Evolutionary conservation across 2,113 vertebrate species (phyloP).

Genomic region (Melanerpes aurifrons): DNA sequence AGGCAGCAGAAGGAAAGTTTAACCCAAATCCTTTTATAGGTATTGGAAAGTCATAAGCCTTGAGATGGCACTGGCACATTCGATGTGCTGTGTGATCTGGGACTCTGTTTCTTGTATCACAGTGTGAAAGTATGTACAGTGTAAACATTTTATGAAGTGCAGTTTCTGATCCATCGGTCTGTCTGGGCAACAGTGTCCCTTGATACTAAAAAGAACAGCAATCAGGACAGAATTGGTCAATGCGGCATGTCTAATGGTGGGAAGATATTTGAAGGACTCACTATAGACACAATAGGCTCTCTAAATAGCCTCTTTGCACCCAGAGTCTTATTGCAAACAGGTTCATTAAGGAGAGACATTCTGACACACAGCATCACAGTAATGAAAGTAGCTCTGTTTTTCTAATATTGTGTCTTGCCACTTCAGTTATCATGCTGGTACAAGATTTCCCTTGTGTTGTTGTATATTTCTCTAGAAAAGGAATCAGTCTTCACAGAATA

Average conservation of each 20-base stretch:
- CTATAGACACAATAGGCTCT: conserved; percentile 86
- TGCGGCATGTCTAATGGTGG: conserved; percentile 88
- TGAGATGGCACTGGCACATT: conserved; percentile 77
- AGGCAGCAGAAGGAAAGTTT: conserved; percentile 70
- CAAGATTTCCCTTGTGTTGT: conserved; percentile 88
- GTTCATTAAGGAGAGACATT: conserved; percentile 89
- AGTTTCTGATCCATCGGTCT: conserved; percentile 85
- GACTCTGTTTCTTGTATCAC: conserved; percentile 73
- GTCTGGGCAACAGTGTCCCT: conserved; percentile 85
- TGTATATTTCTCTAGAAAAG: conserved; percentile 86
- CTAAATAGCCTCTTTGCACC: conserved; percentile 90
- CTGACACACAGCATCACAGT: conserved; percentile 87
- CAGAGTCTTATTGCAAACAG: conserved; percentile 87
- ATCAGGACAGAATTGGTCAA: conserved; percentile 90
- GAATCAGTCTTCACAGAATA: conserved; percentile 88
- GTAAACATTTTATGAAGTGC: conserved; percentile 90
- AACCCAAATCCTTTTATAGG: conserved; percentile 79
- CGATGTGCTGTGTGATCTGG: conserved; percentile 75
- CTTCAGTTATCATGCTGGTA: conserved; percentile 84
- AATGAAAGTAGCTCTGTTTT: conserved; percentile 88
- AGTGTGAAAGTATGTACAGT: conserved; percentile 77
- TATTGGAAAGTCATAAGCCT: conserved; percentile 78
- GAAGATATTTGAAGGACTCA: conserved; percentile 87
- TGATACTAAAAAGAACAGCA: conserved; percentile 84
- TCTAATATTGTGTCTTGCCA: conserved; percentile 88